Evolutionary conservation across 2,888 invertebrate genomes (phyloP).

Genomic region (Nomada ruficornis): DNA sequence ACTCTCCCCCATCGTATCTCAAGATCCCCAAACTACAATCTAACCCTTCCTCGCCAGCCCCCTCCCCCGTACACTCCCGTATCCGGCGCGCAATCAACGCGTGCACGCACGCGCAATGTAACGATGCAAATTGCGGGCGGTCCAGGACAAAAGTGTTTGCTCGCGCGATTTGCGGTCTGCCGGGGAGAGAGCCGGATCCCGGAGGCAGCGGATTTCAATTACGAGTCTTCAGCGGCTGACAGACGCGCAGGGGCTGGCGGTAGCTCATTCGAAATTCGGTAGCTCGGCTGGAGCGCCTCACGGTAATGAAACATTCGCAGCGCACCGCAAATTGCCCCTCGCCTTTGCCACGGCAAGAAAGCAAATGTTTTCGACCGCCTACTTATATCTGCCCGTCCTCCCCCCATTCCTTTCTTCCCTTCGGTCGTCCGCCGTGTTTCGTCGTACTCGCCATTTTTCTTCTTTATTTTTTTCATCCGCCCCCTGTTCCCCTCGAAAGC

Average conservation of each 20-base stretch:
- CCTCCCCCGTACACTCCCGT: neutral
- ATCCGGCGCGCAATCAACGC: constrained; percentile 24
- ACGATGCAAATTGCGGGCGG: constrained; percentile 80
- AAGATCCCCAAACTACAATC: neutral
- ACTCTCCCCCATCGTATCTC: neutral
- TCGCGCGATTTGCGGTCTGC: constrained; percentile 81
- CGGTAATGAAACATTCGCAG: constrained; percentile 84
- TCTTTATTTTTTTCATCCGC: constrained; percentile 7
- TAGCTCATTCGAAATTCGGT: constrained; percentile 84
- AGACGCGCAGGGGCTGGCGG: constrained; percentile 70
- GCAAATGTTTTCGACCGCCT: constrained; percentile 77
- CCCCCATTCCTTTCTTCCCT: constrained; percentile 3
- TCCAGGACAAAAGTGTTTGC: constrained; percentile 82
- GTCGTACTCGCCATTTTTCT: neutral
- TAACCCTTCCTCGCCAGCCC: neutral
- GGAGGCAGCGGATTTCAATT: constrained; percentile 83
- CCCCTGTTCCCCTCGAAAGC: constrained; percentile 41
- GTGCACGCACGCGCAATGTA: constrained; percentile 63
- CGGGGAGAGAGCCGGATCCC: constrained; percentile 66
- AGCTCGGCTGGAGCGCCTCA: constrained; percentile 80
- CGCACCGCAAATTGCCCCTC: constrained; percentile 83
- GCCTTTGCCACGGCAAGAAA: constrained; percentile 74
- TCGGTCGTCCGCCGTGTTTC: neutral
- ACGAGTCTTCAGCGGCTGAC: constrained; percentile 79
- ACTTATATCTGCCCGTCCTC: constrained; percentile 66